Conservation (phyloP, 2,888 invertebrate species). For the Gnatocerus cornutus region DNA sequence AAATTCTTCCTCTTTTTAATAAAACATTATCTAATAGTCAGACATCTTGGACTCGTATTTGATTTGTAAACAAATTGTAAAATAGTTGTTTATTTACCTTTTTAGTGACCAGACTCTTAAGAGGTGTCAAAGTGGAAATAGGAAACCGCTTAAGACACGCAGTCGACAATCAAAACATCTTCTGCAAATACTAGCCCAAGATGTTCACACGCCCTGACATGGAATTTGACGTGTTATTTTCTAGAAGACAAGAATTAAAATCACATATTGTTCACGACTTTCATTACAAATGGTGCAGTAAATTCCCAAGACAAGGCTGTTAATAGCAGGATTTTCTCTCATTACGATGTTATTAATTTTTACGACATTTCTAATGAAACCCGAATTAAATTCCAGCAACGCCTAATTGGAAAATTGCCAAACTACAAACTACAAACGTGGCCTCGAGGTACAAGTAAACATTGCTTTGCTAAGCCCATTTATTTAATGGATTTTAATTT, state of each 20-base stretch:
- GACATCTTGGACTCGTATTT: constrained; percentile 49
- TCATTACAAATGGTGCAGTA: no score
- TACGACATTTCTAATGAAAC: no score
- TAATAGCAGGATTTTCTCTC: no score
- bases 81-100: constrained; percentile 58
- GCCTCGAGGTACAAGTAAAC: no score
- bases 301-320: no score
- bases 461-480: no score
- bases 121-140: constrained; percentile 60
- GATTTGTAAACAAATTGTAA: constrained; percentile 56
- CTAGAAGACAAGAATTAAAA: constrained; percentile 9
- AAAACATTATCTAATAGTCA: constrained; percentile 29
- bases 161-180: constrained; percentile 60
- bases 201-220: constrained; percentile 58
- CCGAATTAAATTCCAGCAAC: no score
- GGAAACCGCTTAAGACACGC: constrained; percentile 57
- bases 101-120: constrained; percentile 57
- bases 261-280: neutral
- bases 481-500: no score
- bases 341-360: no score
- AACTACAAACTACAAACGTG: no score
- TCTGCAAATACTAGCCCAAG: constrained; percentile 52
- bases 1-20: neutral
- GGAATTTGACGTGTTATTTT: constrained; percentile 52
- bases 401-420: no score